These are phyloP conservation scores for Bellardia pandia DNA, from an alignment of 2,888 invertebrate genomes.

Conservation along the genomic window DNA sequence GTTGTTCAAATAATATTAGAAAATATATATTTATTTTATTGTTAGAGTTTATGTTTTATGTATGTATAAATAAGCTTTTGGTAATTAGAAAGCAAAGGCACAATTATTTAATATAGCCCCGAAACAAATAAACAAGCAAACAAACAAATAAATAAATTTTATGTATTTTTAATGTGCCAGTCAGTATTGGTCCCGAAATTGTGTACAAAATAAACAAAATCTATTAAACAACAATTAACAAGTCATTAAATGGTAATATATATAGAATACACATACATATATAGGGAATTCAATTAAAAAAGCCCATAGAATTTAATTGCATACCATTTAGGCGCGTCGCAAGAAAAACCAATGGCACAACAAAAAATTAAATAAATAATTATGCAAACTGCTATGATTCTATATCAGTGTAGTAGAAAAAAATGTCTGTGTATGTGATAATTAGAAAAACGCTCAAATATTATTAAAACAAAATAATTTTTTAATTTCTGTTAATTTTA, in stretches of 20 bases:
- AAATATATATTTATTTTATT: background rate
- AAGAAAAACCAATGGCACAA: background rate
- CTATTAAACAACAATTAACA: constrained; percentile 46
- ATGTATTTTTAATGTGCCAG: constrained; percentile 23
- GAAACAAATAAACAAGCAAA: background rate
- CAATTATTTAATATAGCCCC: background rate
- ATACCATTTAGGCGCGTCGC: background rate
- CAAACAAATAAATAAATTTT: constrained; percentile 21
- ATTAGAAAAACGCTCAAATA: background rate
- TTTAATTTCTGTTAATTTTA: too few species aligned
- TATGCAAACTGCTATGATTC: constrained; percentile 9
- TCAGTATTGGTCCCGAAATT: background rate
- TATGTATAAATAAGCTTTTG: background rate
- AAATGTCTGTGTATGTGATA: background rate
- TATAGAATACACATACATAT: background rate
- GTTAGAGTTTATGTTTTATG: background rate
- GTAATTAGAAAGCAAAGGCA: background rate
- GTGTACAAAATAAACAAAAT: constrained; percentile 17
- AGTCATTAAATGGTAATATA: constrained; percentile 21
- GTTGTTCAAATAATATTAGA: constrained; percentile 1
- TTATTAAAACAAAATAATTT: background rate
- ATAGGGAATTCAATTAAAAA: constrained; percentile 35
- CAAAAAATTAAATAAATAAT: constrained; percentile 1
- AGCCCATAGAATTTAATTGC: constrained; percentile 33
- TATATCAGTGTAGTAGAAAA: background rate